Evolutionary conservation across 2,888 invertebrate genomes (phyloP), one percentile per base, ranked within the genome.

Genomic region (Brenthis daphne): DNA sequence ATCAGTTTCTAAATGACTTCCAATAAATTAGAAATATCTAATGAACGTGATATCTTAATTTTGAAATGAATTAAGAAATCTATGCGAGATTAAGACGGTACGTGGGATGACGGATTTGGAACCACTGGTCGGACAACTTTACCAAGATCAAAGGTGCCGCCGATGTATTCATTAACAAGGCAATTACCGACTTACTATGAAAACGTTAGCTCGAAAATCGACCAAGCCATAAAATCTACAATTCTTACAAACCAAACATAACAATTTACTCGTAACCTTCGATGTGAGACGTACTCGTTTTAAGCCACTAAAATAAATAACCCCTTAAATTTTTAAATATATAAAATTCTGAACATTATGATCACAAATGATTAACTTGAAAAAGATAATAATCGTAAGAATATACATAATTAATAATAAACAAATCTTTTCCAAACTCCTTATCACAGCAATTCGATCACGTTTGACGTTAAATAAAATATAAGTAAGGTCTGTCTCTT

Each of bases 401-500:
- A 84, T 82, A 83, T 77, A 79, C 77, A 82, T 88, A 87, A 89
- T 87, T 87, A 88, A 90, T 89, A 86, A 86, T 80, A 90, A 90
- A 90, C 89, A 89, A 90, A 92, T 88, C 86, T 86, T 82, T 80
- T 78, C 82, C 79, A 78, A 79, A 78, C 77, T 79, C 67, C 82
- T 90, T 92, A 92, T 92, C 92, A 77, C 74, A 79, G 80, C 85
- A 86, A 80, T 87, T 90, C 85, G 89, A 92, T 92, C 92, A 87
- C 83, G 82, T 84, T 84, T 86, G 90, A 90, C 86, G 82, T 90
- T 89, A 88, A 90, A 91, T 91, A 90, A 92, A 91, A 90, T 92
- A 88, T 92, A 92, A 90, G 89, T 87, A 85, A 90, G 85, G 90
- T 91, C 90, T 89, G 90, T 91, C 90, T 90, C 87, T 86, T 90